Base-by-base conservation (phyloP, 2,113 vertebrate genomes). In the Lynx canadensis region DNA sequence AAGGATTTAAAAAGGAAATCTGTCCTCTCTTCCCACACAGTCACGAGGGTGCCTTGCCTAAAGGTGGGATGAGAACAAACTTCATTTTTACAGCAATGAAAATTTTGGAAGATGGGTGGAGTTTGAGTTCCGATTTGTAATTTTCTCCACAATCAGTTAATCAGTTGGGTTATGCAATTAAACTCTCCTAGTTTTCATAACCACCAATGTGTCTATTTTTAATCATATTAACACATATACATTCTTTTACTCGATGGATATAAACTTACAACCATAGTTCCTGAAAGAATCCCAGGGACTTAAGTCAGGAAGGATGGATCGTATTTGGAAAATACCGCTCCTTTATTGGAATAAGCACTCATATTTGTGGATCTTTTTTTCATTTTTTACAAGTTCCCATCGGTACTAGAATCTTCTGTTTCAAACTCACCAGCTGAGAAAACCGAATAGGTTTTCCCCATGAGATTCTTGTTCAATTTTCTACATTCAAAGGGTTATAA, bases 1-100 rank as follows among this genome's bases (percentile, higher is more conserved):
- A 57, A 83, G 29, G 45, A 89, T 71, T 95, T 93, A 25, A 92
- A 96, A 95, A 76, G 41, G 38, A 86, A 94, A 82, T 90, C 63
- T 88, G 0, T 92, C 63, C 76, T 95, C 11, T 92, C 38, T 92
- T 41, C 13, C 31, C 10, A 31, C 13, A 81, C 5, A 50, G 18
- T 78, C 14, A 68, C 21, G 74, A 66, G 29, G 3, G 7, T 3
- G 2, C 3, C 4, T 57, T 74, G 2, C 5, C 27, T 45, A n/a
- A 66, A 38, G 5, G 12, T 6, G 69, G 14, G 25, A 6, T 55
- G 12, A 93, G 63, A 87, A 66, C 18, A 83, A 63, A 50, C 48
- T 27, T 38, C 1, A 29, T 68, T 41, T 89, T 41, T 82, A 25
- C 73, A 73, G 45, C 73, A n/a, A 38, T 95, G 19, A 45, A 86